Base-by-base conservation (phyloP, 2,113 vertebrate genomes). In the Stictonetta naevosa region DNA sequence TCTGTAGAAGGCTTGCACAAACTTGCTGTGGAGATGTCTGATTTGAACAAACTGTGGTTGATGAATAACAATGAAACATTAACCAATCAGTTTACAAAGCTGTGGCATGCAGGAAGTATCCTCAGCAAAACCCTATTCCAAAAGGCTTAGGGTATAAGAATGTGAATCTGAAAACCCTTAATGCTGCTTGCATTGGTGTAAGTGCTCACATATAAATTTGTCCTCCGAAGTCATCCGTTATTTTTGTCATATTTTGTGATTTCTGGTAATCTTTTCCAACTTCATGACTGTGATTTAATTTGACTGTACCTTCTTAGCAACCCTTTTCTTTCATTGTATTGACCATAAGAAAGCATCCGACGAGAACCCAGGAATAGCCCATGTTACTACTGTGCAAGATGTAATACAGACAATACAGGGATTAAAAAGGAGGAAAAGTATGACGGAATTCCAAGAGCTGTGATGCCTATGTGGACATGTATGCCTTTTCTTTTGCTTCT, bases 61-160 rank as follows among this genome's bases (percentile, higher is more conserved):
- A 12, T 22, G 53, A 7, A 2, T 3, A 42, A 58, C 3, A 3
- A 23, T 3, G 19, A 64, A 4, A 3, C 6, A 4, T 26, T 3
- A 25, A 20, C 59, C 4, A 8, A 7, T 33, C 28, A 2, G 16
- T 0, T 19, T 28, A 4, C 22, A 0, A 1, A 6, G 68, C 59
- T 15, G 17, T 0, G 46, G 23, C 13, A 21, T 2, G n/a, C 29
- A 12, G 31, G 64, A 4, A 8, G 13, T 2, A 10, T 31, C 71
- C 71, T 85, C 59, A 25, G 56, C 71, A 53, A 48, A 40, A 7
- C 55, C 23, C 40, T 38, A 25, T 11, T 46, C 72, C 62, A 19
- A 2, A n/a, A 60, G 29, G 23, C 40, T 42, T 31, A 7, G n/a
- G 25, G 31, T 9, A 9, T 8, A 16, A 34, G 36, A 59, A 34